These are phyloP conservation scores for Phymatocera aterrima DNA, from an alignment of 2,888 invertebrate genomes.

Conservation along the genomic window DNA sequence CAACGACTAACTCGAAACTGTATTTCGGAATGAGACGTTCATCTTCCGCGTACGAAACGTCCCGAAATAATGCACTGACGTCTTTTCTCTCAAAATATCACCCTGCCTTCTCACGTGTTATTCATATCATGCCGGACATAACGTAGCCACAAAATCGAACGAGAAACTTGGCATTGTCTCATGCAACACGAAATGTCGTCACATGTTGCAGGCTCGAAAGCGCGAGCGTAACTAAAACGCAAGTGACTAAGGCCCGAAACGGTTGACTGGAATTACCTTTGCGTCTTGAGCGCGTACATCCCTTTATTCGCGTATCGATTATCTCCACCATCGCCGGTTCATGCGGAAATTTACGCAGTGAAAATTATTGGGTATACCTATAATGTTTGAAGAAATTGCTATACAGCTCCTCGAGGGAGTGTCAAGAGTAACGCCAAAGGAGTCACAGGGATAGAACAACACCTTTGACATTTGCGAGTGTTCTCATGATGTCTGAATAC, in stretches of 20 bases:
- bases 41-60: neutral
- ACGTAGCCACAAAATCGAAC: constrained; percentile 6
- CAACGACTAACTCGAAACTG: neutral
- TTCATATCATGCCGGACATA: neutral
- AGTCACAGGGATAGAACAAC: neutral
- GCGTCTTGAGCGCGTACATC: neutral
- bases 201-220: neutral
- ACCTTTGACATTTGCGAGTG: no score
- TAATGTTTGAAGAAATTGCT: neutral
- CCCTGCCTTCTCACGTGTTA: neutral
- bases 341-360: neutral
- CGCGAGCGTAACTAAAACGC: neutral
- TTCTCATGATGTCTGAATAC: no score
- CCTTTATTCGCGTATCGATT: constrained; percentile 1
- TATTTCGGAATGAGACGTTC: neutral
- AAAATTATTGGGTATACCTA: neutral
- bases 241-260: neutral
- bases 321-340: neutral
- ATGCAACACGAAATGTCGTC: neutral
- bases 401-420: neutral
- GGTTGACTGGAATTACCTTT: neutral
- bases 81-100: neutral
- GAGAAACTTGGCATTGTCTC: constrained; percentile 1
- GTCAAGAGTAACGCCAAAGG: neutral
- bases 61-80: neutral